Conservation (phyloP, 2,888 invertebrate species). For the Periphyllus acericola region DNA sequence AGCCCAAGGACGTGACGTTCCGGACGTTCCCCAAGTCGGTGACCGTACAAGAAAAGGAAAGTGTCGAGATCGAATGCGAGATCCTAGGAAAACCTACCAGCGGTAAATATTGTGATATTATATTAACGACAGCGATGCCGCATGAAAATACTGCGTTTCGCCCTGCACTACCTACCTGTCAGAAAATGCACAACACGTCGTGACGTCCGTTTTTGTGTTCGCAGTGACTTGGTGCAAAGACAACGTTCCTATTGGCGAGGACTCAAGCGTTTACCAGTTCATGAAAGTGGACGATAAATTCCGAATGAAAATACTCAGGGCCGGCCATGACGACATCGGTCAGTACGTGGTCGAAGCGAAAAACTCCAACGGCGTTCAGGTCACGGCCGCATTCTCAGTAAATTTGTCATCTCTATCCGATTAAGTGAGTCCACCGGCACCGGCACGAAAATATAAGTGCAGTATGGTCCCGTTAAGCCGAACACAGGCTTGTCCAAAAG, state of each 20-base stretch:
- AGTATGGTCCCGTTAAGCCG: no score
- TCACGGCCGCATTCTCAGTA: conserved; percentile 71
- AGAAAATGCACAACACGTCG: no score
- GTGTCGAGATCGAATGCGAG: conserved; percentile 82
- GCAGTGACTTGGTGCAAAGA: conserved; percentile 87
- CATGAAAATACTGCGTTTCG: no score
- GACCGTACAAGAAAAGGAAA: conserved; percentile 83
- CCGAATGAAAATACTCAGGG: conserved; percentile 80
- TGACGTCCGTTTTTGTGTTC: conserved; percentile 54
- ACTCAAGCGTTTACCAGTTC: conserved; percentile 80
- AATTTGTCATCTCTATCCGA: conserved; percentile 46
- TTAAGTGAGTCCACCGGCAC: conserved; percentile 4
- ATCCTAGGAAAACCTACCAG: conserved; percentile 74
- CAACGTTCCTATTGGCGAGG: conserved; percentile 87
- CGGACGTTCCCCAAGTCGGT: conserved; percentile 88
- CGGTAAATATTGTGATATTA: conserved; percentile 67
- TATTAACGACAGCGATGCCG: background rate
- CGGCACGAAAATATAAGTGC: background rate
- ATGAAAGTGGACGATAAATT: conserved; percentile 84
- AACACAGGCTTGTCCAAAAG: no score
- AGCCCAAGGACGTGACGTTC: conserved; percentile 84
- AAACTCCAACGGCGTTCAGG: conserved; percentile 85
- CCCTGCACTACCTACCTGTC: no score
- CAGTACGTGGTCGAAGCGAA: conserved; percentile 89
- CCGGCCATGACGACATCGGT: conserved; percentile 81